Evolutionary conservation across 2,888 invertebrate species (phyloP).

Genomic region (Idaea dimidiata): DNA sequence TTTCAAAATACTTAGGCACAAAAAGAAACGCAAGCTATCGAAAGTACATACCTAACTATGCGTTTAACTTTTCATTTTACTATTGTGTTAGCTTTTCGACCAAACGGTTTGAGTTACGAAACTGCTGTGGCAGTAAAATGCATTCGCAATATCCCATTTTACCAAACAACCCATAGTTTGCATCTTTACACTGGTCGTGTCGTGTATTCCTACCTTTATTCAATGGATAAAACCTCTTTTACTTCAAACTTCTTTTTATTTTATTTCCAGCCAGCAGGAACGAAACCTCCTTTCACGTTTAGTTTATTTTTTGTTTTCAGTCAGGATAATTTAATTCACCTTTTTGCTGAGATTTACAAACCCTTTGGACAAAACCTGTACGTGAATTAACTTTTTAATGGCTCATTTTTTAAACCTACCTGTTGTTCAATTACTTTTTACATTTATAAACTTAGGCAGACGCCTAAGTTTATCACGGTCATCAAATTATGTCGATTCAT

Average conservation of each 20-base stretch:
- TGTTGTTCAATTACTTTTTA: too few species aligned
- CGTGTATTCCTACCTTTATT: not conserved
- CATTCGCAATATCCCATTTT: not conserved
- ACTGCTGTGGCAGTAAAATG: not conserved
- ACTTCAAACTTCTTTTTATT: constrained; percentile 1
- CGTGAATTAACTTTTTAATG: not conserved
- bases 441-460: not conserved
- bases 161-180: not conserved
- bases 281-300: not conserved
- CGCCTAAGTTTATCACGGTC: not conserved
- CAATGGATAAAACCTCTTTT: not conserved
- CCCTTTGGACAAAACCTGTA: constrained; percentile 4
- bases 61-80: not conserved
- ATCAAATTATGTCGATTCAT: not conserved
- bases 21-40: not conserved
- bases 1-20: not conserved
- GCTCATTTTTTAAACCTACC: not conserved
- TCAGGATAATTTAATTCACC: not conserved
- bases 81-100: not conserved
- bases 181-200: too few species aligned
- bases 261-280: not conserved
- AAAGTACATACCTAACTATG: not conserved
- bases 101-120: not conserved
- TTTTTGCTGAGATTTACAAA: constrained; percentile 6
- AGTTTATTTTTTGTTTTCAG: not conserved